Base-by-base conservation (phyloP, 2,797 vertebrate genomes). In the Anolis apletophallus region DNA sequence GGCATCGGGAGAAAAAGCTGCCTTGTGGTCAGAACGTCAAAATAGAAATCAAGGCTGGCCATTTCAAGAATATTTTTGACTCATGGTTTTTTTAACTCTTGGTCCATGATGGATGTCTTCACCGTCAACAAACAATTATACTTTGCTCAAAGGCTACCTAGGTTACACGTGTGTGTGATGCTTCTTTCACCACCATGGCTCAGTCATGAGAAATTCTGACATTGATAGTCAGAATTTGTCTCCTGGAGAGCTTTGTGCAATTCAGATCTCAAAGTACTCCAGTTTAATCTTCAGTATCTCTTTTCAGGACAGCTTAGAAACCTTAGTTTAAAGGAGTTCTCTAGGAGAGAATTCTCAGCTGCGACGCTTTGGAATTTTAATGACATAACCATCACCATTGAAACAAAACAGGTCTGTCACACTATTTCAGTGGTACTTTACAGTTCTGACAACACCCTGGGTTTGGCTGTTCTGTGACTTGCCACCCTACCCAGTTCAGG, bases 1-100 rank as follows among this genome's bases (percentile, higher is more conserved):
- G n/a, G 55, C 1, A 86, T 29, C 64, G 90, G 85, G 79, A n/a
- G 85, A 83, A n/a, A 88, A 77, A 82, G 83, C 89, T 83, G 82
- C 16, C 90, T 59, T 3, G 29, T 84, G 54, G 84, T 80, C 69
- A 69, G 64, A 71, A 68, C 74, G 21, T 36, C 10, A 29, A 32
- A 54, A 26, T 29, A 74, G 54, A 19, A n/a, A 0, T 68, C 50
- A 81, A 36, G 74, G 40, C 67, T 78, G 54, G 32, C 71, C 4
- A n/a, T 46, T 83, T 67, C 26, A 21, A 59, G 7, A 69, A 78
- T 64, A 50, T 9, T 16, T 77, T 34, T n/a, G 21, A 16, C 29
- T 73, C 26, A 3, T 3, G 11, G 13, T 68, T 55, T 26, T 32
- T 55, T 17, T 29, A 75, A 46, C 17, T 46, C 71, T 64, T 55